A percentile compares a stretch with the other conserved stretches of the same genome.
Conservation (phyloP, 2,888 invertebrate genomes). For the Drosophila emarginata region DNA sequence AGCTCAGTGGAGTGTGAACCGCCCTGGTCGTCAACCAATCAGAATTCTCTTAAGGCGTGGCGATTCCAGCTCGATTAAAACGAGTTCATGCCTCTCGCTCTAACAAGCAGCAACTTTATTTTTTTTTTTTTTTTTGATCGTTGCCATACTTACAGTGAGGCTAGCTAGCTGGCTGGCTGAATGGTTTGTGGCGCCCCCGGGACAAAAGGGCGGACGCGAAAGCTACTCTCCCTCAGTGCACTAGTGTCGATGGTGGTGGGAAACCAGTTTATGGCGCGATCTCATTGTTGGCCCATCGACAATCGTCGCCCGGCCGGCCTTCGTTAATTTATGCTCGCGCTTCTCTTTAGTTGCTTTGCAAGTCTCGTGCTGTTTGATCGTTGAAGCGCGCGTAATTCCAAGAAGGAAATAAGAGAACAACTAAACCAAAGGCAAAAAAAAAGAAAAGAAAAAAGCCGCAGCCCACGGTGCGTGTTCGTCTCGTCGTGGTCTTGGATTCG, state of each 20-base stretch:
- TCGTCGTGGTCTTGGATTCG: background rate
- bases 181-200: slow-evolving; percentile 52
- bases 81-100: slow-evolving; percentile 27
- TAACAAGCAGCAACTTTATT: slow-evolving; percentile 24
- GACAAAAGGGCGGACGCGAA: slow-evolving; percentile 65
- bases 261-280: slow-evolving; percentile 76
- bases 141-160: slow-evolving; percentile 72
- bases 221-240: slow-evolving; percentile 52
- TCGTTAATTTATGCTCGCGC: slow-evolving; percentile 80
- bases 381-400: slow-evolving; percentile 72
- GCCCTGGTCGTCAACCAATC: slow-evolving; percentile 66
- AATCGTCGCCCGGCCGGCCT: slow-evolving; percentile 64
- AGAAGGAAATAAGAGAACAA: slow-evolving; percentile 43
- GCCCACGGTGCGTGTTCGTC: slow-evolving; percentile 1
- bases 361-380: slow-evolving; percentile 80
- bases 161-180: slow-evolving; percentile 8
- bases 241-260: slow-evolving; percentile 35
- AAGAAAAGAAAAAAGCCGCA: background rate
- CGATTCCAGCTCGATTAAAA: slow-evolving; percentile 59
- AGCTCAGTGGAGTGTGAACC: slow-evolving; percentile 41
- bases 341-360: slow-evolving; percentile 79
- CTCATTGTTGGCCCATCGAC: slow-evolving; percentile 58
- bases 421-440: background rate
- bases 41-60: slow-evolving; percentile 58
- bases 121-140: slow-evolving; percentile 72